These are phyloP conservation scores for Megaceryle maxima DNA, from an alignment of 2,113 vertebrate genomes.

Conservation along the genomic window DNA sequence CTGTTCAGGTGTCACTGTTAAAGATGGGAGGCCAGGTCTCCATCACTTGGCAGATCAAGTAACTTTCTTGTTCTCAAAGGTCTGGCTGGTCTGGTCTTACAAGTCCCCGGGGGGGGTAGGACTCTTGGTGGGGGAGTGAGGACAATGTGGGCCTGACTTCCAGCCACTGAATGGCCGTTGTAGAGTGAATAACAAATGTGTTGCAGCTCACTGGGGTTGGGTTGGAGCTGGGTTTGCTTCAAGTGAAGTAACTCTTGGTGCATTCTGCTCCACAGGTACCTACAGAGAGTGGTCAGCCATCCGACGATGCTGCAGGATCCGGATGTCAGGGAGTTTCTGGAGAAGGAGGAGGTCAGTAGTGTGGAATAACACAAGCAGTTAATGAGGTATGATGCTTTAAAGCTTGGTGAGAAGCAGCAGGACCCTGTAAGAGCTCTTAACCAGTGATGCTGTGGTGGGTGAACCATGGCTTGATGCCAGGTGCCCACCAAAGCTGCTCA, in stretches of 20 bases:
- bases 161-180: not conserved
- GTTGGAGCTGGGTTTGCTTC: not conserved
- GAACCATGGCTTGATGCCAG: not conserved
- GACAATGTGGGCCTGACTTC: not conserved
- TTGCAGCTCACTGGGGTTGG: not conserved
- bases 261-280: slow-evolving; percentile 78
- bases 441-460: not conserved
- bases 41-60: not conserved
- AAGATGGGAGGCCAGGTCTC: not conserved
- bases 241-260: not conserved
- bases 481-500: not conserved
- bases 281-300: slow-evolving; percentile 90
- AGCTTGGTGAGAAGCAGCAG: not conserved
- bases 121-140: not conserved
- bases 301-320: slow-evolving; percentile 95
- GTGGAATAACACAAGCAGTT: not conserved
- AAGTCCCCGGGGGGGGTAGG: not conserved
- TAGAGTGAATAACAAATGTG: not conserved
- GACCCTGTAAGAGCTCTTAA: not conserved
- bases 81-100: not conserved
- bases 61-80: not conserved
- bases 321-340: slow-evolving; percentile 93
- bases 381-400: not conserved
- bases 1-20: not conserved
- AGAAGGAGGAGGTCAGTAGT: slow-evolving; percentile 91